Percentiles rank a stretch among this genome's conserved stretches.
Evolutionary conservation across 2,797 vertebrate genomes (phyloP).

Genomic region (Smutsia gigantea): DNA sequence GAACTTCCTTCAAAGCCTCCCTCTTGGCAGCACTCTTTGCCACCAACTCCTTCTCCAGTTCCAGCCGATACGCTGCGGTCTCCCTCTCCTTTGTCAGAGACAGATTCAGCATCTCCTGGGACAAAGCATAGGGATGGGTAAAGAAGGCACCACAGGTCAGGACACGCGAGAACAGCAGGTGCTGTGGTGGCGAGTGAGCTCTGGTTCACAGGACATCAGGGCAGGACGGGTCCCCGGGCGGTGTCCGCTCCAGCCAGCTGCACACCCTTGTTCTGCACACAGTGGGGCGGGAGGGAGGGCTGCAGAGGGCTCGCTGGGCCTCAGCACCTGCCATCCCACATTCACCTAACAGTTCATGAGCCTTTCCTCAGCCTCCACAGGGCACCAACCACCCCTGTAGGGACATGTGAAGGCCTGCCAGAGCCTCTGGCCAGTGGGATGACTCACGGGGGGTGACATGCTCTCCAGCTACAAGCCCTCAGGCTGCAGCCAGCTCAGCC

Average conservation of each 20-base stretch:
- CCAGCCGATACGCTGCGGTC: conserved; percentile 83
- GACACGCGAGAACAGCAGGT: background rate
- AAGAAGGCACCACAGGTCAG: background rate
- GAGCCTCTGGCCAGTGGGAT: fast-evolving
- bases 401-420: too few species aligned
- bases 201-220: fast-evolving
- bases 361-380: fast-evolving
- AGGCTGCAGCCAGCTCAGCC: background rate
- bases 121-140: background rate
- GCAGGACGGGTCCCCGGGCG: background rate
- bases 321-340: fast-evolving
- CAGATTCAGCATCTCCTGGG: conserved; percentile 86
- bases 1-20: conserved; percentile 88
- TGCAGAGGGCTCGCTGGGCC: background rate
- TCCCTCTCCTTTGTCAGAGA: conserved; percentile 86
- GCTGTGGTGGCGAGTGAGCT: background rate
- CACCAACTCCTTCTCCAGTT: conserved; percentile 84
- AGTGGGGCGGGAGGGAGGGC: background rate
- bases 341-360: background rate
- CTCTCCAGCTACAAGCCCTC: fast-evolving
- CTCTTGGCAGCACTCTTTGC: conserved; percentile 82
- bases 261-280: too few species aligned
- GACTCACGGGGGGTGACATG: fast-evolving
- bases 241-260: fast-evolving
- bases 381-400: fast-evolving